Percentiles rank a stretch among this genome's conserved stretches.
These are phyloP conservation scores for Dipodomys spectabilis DNA, from an alignment of 2,113 vertebrate species.

Conservation along the genomic window DNA sequence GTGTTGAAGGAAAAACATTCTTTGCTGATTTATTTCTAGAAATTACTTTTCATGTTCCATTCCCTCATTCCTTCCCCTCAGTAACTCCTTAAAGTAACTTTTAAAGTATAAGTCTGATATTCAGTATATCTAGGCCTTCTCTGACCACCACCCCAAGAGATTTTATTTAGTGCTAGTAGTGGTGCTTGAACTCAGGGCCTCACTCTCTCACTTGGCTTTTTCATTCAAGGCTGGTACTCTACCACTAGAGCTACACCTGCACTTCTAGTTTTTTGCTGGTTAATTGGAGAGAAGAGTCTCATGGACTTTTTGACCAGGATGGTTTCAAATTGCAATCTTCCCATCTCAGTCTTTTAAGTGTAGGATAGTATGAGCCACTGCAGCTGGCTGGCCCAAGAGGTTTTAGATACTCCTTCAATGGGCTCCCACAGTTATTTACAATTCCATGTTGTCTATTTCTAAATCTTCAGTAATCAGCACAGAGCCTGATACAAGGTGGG, in stretches of 20 bases:
- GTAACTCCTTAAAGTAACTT: not conserved
- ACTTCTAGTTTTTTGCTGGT: no score
- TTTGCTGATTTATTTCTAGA: not conserved
- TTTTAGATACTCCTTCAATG: not conserved
- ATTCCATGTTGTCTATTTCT: not conserved
- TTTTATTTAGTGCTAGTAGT: no score
- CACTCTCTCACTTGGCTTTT: no score
- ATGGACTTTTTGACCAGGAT: no score
- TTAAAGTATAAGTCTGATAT: conserved; percentile 19
- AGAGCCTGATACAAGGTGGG: not conserved
- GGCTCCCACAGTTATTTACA: not conserved
- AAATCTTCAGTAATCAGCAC: not conserved
- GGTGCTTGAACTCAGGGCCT: no score
- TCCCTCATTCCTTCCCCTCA: not conserved
- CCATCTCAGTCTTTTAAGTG: no score
- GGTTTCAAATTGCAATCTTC: no score
- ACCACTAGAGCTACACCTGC: no score
- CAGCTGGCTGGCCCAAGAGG: not conserved
- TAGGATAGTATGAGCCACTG: no score
- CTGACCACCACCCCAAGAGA: not conserved
- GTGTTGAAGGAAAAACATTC: not conserved
- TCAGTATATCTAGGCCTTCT: not conserved
- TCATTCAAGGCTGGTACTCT: no score
- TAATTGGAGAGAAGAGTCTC: no score
- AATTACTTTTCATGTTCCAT: not conserved